Percentiles rank a stretch among this genome's conserved stretches.
Evolutionary conservation across 2,888 invertebrate genomes (phyloP).

Genomic region (Artemia sp.): DNA sequence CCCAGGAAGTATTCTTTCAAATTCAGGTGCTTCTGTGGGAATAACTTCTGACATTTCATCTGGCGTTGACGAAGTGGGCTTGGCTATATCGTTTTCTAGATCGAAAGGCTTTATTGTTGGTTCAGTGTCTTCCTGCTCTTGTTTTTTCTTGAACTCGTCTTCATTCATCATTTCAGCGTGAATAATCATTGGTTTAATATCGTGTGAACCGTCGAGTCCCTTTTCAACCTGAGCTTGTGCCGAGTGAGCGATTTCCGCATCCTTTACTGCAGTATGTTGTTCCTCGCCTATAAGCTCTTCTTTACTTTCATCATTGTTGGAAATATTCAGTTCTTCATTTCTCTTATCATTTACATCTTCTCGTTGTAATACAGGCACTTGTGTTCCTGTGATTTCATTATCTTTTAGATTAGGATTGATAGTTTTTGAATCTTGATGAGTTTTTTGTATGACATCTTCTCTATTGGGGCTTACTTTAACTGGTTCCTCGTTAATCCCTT

Average conservation of each 20-base stretch:
- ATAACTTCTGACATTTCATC: conserved; percentile 4
- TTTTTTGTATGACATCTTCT: no score
- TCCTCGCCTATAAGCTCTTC: background rate
- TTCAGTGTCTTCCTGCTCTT: background rate
- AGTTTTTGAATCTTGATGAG: no score
- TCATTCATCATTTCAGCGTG: conserved; percentile 9
- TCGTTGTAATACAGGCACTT: background rate
- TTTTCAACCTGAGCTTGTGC: background rate
- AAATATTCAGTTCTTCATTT: background rate
- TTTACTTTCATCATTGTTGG: background rate
- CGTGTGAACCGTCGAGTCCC: background rate
- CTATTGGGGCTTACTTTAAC: no score
- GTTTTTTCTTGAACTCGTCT: background rate
- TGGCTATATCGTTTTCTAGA: conserved; percentile 7
- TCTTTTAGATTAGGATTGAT: no score
- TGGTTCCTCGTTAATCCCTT: no score
- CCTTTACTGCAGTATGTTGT: background rate
- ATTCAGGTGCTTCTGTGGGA: background rate
- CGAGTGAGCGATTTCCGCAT: background rate
- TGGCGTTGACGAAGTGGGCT: conserved; percentile 6
- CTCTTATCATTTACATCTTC: background rate
- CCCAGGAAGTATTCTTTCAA: background rate
- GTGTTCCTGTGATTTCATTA: background rate
- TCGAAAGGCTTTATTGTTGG: background rate
- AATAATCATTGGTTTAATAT: conserved; percentile 2